Evolutionary conservation across 2,113 vertebrate genomes (phyloP).

Genomic region (Oostethus manadensis): DNA sequence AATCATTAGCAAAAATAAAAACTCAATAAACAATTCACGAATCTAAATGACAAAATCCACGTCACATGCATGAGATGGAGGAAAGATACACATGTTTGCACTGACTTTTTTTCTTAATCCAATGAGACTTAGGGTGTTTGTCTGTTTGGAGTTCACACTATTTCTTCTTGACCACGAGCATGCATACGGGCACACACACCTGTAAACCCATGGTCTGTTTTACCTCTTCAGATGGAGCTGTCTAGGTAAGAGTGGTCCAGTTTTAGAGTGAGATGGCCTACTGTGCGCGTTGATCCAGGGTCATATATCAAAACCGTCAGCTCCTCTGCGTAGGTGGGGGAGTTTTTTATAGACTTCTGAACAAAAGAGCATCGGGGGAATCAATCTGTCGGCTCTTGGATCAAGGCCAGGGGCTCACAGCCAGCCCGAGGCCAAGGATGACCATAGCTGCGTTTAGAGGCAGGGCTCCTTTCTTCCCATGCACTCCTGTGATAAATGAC

Average conservation of each 20-base stretch:
- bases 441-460: constrained; percentile 40
- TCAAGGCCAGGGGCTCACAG: constrained; percentile 40
- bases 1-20: too few relatives aligned
- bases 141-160: not conserved
- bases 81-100: too few relatives aligned
- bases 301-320: constrained; percentile 51
- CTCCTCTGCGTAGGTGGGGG: constrained; percentile 32
- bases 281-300: constrained; percentile 32
- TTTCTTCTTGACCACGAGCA: not conserved
- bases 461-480: constrained; percentile 41
- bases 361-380: constrained; percentile 41
- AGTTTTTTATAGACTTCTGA: constrained; percentile 49
- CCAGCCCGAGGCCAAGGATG: constrained; percentile 49
- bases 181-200: constrained; percentile 19
- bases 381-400: constrained; percentile 54
- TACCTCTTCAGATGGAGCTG: constrained; percentile 2
- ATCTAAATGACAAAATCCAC: too few relatives aligned
- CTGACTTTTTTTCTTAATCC: too few relatives aligned
- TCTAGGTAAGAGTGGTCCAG: constrained; percentile 24
- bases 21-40: too few relatives aligned
- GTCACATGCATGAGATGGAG: too few relatives aligned
- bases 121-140: not conserved
- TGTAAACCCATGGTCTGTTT: constrained; percentile 8
- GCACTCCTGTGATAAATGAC: constrained; percentile 50
- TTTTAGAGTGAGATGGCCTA: constrained; percentile 31